Evolutionary conservation across 1,140 invertebrate species (phyloP).

Genomic region (Scaptomyza pallida): DNA sequence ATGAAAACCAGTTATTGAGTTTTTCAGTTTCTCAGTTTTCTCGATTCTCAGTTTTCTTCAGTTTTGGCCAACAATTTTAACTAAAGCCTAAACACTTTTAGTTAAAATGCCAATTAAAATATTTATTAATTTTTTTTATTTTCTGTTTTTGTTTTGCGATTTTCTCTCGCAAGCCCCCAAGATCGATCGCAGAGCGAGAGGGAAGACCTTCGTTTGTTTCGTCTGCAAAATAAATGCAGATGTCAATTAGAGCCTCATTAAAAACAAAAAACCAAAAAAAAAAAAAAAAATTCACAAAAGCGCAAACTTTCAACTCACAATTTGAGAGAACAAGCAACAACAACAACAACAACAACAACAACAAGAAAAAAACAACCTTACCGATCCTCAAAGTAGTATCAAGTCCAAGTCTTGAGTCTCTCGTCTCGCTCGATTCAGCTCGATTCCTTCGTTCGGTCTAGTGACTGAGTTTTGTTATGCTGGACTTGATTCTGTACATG

Average conservation of each 20-base stretch:
- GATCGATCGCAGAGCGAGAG: conserved; percentile 63
- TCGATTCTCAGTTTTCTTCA: conserved; percentile 25
- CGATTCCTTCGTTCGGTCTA: conserved; percentile 21
- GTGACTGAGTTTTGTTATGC: conserved; percentile 51
- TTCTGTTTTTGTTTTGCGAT: conserved; percentile 14
- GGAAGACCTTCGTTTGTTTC: conserved; percentile 6
- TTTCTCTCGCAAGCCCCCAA: conserved; percentile 24
- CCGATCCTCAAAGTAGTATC: conserved; percentile 14
- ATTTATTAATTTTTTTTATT: conserved; percentile 65
- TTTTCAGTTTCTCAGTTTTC: conserved; percentile 32
- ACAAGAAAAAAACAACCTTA: conserved; percentile 25
- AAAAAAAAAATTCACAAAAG: conserved; percentile 67
- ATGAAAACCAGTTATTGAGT: conserved; percentile 56
- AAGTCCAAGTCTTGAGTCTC: background rate
- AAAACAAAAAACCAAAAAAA: no score
- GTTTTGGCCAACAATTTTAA: conserved; percentile 77
- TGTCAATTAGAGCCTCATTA: conserved; percentile 84
- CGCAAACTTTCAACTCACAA: conserved; percentile 54
- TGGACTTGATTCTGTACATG: conserved; percentile 71
- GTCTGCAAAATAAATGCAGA: conserved; percentile 83
- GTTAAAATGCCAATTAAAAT: conserved; percentile 84
- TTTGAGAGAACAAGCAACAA: conserved; percentile 47
- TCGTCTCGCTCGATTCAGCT: no score
- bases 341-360: no score
- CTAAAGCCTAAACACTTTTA: conserved; percentile 84